Evolutionary conservation across 2,113 vertebrate species (phyloP).

Genomic region (Lethenteron reissneri): DNA sequence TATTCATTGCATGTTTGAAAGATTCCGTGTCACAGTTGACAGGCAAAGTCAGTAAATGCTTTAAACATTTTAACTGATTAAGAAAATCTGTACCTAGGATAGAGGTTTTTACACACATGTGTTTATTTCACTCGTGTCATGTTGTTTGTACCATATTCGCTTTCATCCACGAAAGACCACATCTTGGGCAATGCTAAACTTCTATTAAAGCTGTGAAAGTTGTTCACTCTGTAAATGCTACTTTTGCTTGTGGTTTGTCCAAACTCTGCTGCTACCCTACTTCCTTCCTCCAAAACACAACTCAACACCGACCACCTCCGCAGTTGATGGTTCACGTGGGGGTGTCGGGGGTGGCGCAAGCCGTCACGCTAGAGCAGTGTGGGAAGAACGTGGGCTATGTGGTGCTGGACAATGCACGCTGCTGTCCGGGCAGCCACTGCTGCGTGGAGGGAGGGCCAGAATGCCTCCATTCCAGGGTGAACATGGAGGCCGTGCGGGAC

Average conservation of each 20-base stretch:
- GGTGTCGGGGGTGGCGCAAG: neutral
- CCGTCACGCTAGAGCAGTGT: neutral
- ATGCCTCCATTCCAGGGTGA: constrained; percentile 2
- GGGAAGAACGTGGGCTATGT: constrained; percentile 1
- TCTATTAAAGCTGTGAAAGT: neutral
- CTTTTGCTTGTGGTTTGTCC: neutral
- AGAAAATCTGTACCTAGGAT: too few relatives aligned
- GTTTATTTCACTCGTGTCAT: too few relatives aligned
- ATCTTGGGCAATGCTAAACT: neutral
- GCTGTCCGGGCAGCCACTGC: constrained; percentile 1
- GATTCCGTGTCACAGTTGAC: too few relatives aligned
- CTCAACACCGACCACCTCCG: neutral
- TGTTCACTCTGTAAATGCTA: neutral
- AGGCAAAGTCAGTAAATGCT: too few relatives aligned
- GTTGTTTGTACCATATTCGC: too few relatives aligned
- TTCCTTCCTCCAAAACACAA: too few relatives aligned
- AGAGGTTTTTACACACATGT: too few relatives aligned
- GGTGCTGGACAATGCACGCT: constrained; percentile 1
- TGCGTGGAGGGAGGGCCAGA: constrained; percentile 5
- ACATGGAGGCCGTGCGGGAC: constrained; percentile 1
- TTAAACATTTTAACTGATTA: too few relatives aligned
- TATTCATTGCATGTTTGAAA: too few relatives aligned
- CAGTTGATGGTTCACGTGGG: constrained; percentile 1
- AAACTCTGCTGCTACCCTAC: too few relatives aligned
- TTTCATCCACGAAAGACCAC: too few relatives aligned